Evolutionary conservation across 1,140 invertebrate species (phyloP).

Genomic region (Rhysida immarginata): DNA sequence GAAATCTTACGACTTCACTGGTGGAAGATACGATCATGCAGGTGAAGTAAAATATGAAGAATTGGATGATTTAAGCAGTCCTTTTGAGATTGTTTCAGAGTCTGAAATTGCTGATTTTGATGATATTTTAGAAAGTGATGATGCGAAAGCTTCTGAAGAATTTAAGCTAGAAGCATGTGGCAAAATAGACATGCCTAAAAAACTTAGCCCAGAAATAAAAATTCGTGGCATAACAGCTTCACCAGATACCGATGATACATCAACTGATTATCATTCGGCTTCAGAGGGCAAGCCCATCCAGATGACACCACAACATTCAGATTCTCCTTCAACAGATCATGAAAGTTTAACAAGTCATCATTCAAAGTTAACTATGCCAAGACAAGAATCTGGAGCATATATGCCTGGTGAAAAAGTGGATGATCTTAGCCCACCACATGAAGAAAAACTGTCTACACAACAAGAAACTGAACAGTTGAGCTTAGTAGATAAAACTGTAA

Average conservation of each 20-base stretch:
- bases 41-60: slow-evolving; percentile 3
- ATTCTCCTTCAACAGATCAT: neutral
- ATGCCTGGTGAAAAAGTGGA: slow-evolving; percentile 6
- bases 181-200: neutral
- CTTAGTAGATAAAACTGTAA: neutral
- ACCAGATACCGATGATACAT: slow-evolving; percentile 1
- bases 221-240: neutral
- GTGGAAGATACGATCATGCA: neutral
- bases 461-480: neutral
- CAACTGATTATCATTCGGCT: slow-evolving; percentile 1
- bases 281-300: neutral
- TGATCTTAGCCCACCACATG: slow-evolving; percentile 1
- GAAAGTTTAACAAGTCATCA: neutral
- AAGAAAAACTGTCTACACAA: neutral
- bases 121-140: neutral
- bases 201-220: neutral
- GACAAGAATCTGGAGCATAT: slow-evolving; percentile 8
- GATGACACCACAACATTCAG: neutral
- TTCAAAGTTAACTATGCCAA: neutral
- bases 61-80: slow-evolving; percentile 22
- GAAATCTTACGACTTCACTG: neutral
- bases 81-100: slow-evolving; percentile 31
- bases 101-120: slow-evolving; percentile 26
- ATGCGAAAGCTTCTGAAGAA: neutral
- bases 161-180: neutral